Conservation (phyloP, 2,888 invertebrate genomes). For the Brachyopa scutellaris region DNA sequence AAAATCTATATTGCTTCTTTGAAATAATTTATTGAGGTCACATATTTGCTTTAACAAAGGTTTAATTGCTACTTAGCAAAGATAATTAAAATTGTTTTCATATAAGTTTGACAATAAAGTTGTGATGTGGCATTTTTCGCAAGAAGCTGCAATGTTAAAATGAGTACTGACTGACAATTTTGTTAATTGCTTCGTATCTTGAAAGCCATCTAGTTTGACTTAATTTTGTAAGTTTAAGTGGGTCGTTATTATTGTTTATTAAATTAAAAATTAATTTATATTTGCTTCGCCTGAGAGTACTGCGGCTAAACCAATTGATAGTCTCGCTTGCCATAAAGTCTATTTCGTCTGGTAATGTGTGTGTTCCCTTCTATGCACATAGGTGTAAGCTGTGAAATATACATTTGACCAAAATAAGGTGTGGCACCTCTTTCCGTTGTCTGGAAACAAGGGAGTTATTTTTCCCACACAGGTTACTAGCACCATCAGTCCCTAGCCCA, state of each 20-base stretch:
- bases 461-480: conserved; percentile 1
- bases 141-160: background rate
- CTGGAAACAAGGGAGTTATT: background rate
- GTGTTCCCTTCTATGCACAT: background rate
- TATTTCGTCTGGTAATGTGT: background rate
- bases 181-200: background rate
- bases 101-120: background rate
- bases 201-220: background rate
- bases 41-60: too few species aligned
- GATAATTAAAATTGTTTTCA: too few species aligned
- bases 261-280: background rate
- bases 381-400: background rate
- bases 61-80: background rate
- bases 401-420: background rate
- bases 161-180: background rate
- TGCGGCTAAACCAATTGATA: background rate
- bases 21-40: background rate
- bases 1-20: background rate
- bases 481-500: background rate
- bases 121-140: background rate
- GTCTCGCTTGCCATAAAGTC: background rate
- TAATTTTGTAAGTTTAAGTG: background rate
- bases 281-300: background rate
- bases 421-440: background rate
- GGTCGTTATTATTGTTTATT: background rate